Conservation (phyloP, 1,140 invertebrate species). For the Gryon sp. region DNA sequence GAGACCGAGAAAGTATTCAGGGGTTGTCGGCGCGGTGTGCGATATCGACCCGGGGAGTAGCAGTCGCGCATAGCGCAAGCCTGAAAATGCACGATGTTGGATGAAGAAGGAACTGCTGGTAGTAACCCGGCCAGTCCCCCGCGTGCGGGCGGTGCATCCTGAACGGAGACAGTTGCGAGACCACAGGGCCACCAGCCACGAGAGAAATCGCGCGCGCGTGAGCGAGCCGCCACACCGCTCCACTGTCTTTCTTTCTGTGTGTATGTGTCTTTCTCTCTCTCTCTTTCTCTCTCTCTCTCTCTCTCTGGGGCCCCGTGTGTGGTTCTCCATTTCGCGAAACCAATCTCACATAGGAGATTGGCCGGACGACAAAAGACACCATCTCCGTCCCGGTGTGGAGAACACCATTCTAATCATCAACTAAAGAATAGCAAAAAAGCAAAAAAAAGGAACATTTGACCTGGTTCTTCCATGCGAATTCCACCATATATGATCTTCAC, state of each 20-base stretch:
- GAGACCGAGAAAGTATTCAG: constrained; percentile 54
- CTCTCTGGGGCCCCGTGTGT: too few species aligned
- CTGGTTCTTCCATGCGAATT: constrained; percentile 30
- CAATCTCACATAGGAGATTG: too few species aligned
- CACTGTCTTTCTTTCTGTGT: too few species aligned
- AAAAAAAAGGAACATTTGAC: constrained; percentile 13
- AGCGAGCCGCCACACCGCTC: constrained; percentile 32
- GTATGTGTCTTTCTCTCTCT: too few species aligned
- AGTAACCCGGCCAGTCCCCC: constrained; percentile 78
- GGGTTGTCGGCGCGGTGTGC: constrained; percentile 68
- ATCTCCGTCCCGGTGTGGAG: too few species aligned
- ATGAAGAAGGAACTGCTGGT: constrained; percentile 66
- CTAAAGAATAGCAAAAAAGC: too few species aligned
- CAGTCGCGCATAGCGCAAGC: constrained; percentile 69
- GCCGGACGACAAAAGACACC: too few species aligned
- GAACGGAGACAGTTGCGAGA: constrained; percentile 52
- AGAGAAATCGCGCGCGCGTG: constrained; percentile 25
- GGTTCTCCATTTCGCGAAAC: too few species aligned
- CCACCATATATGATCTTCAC: constrained; percentile 39
- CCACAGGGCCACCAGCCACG: constrained; percentile 46
- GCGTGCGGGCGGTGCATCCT: constrained; percentile 74
- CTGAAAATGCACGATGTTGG: constrained; percentile 64
- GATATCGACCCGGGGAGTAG: constrained; percentile 76
- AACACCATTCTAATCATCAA: too few species aligned
- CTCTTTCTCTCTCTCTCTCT: too few species aligned